Percentiles rank a stretch among this genome's conserved stretches.
phyloP scores from a whole-genome alignment of 2,797 vertebrate species.

The Hydrophis major region DNA sequence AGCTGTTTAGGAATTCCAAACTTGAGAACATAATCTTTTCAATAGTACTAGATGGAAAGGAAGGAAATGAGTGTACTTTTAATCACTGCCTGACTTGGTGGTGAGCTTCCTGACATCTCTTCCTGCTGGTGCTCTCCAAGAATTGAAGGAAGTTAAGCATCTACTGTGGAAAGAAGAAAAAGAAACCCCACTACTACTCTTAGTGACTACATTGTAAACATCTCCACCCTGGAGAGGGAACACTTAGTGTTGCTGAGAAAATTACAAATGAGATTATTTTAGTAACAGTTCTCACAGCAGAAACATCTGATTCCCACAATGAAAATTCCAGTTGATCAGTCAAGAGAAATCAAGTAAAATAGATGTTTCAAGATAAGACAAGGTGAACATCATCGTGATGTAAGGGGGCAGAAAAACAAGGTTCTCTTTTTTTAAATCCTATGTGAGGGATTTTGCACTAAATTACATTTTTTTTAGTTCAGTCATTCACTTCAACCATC shows the following conservation, averaged over 20 bases:
- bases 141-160: conserved; percentile 66
- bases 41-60: conserved; percentile 7
- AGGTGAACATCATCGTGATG: neutral
- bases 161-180: conserved; percentile 57
- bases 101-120: conserved; percentile 54
- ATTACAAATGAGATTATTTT: conserved; percentile 12
- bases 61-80: conserved; percentile 42
- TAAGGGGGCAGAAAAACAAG: neutral
- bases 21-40: conserved; percentile 30
- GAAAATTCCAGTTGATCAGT: too few relatives aligned
- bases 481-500: neutral
- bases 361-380: neutral
- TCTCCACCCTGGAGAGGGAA: conserved; percentile 29
- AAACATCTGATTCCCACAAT: neutral
- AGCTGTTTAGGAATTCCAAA: conserved; percentile 1
- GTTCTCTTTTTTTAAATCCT: neutral
- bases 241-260: conserved; percentile 44
- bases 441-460: neutral
- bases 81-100: conserved; percentile 47
- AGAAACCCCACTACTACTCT: conserved; percentile 22
- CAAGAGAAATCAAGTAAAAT: neutral
- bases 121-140: conserved; percentile 65
- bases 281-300: neutral
- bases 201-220: conserved; percentile 51
- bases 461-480: neutral